Conservation (phyloP, 1,140 invertebrate species). For the Pseudomyrmex dendroicus region DNA sequence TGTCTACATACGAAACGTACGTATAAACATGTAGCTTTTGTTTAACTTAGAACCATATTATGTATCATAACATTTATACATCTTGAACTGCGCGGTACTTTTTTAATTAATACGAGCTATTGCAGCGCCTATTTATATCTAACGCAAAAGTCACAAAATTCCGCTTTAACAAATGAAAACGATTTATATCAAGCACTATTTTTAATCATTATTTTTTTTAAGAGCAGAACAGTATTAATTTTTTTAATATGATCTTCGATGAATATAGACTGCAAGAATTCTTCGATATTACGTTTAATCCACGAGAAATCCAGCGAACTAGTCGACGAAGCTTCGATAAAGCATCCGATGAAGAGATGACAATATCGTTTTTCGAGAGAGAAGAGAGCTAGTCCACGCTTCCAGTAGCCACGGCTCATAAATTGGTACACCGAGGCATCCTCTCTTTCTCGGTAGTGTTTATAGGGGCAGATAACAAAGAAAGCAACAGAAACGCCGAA, state of each 20-base stretch:
- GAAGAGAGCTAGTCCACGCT: conserved; percentile 13
- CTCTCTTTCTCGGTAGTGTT: conserved; percentile 30
- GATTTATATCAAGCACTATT: too few relatives aligned
- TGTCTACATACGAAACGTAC: neutral
- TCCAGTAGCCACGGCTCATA: conserved; percentile 50
- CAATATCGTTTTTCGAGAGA: conserved; percentile 22
- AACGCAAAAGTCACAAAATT: too few relatives aligned
- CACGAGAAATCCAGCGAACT: neutral
- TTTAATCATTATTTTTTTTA: too few relatives aligned
- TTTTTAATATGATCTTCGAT: neutral
- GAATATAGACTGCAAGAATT: neutral
- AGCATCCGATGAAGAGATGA: conserved; percentile 35
- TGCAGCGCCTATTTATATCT: too few relatives aligned
- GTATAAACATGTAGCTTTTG: neutral
- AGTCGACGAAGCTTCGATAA: neutral
- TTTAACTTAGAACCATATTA: too few relatives aligned
- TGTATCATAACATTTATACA: neutral
- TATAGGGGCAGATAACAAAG: conserved; percentile 63
- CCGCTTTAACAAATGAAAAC: too few relatives aligned
- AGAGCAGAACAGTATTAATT: too few relatives aligned
- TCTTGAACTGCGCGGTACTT: neutral
- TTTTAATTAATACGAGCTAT: too few relatives aligned
- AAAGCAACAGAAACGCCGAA: conserved; percentile 65
- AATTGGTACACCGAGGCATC: conserved; percentile 43
- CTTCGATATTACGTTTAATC: neutral